These are phyloP conservation scores for Cerastis leucographa DNA, from an alignment of 2,888 invertebrate genomes.

Conservation along the genomic window DNA sequence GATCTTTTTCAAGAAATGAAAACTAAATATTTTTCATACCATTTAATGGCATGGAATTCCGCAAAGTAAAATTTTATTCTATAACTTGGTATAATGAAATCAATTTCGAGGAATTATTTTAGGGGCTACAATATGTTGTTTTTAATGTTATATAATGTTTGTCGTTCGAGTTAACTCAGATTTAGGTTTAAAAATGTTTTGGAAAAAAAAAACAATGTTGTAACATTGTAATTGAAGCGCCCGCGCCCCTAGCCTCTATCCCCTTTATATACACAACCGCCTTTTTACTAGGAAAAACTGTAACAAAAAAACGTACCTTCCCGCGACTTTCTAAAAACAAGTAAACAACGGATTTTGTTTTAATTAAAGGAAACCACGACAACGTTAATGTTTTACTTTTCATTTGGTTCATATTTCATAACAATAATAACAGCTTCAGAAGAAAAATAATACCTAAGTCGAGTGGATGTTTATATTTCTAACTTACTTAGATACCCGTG, in stretches of 20 bases:
- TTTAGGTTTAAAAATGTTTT: not conserved
- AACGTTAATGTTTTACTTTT: not conserved
- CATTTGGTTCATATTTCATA: not conserved
- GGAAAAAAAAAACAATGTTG: not conserved
- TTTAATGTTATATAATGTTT: no score
- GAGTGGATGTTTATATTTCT: not conserved
- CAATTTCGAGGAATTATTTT: not conserved
- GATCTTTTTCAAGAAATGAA: no score
- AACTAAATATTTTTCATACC: no score
- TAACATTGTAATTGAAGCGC: not conserved
- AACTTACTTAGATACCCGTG: not conserved
- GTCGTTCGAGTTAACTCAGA: no score
- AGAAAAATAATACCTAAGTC: not conserved
- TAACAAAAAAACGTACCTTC: not conserved
- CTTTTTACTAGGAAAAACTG: not conserved
- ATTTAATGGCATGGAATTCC: no score
- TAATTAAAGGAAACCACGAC: not conserved
- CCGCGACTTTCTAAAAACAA: not conserved
- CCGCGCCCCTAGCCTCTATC: no score
- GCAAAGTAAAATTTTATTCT: no score
- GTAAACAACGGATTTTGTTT: not conserved
- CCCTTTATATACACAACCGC: not conserved
- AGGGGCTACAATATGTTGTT: not conserved
- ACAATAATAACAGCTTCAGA: not conserved
- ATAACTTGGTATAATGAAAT: not conserved